Conservation (phyloP, 2,797 vertebrate genomes). For the Leuciscus waleckii region DNA sequence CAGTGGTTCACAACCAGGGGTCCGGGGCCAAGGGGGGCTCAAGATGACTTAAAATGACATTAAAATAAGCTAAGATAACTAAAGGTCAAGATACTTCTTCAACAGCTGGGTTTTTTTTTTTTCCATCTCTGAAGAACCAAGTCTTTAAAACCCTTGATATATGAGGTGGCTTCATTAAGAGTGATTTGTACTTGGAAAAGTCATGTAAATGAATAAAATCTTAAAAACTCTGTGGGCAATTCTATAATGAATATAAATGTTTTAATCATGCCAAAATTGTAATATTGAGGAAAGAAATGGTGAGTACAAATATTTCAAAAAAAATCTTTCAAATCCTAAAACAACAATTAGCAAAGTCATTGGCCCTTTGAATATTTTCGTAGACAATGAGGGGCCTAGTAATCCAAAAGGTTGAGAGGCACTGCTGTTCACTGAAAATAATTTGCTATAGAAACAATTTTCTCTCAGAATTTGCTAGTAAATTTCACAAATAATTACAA, state of each 20-base stretch:
- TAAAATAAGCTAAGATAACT: background rate
- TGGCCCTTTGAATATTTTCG: background rate
- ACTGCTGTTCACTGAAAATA: background rate
- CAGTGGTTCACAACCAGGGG: background rate
- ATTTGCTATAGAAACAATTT: background rate
- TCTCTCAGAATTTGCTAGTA: background rate
- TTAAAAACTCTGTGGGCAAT: background rate
- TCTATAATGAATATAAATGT: background rate
- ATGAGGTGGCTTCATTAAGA: background rate
- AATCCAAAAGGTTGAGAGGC: background rate
- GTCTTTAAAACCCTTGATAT: background rate
- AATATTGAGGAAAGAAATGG: background rate
- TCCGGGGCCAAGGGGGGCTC: background rate
- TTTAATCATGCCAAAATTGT: background rate
- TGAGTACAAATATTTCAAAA: background rate
- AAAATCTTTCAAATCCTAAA: background rate
- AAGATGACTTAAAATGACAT: background rate
- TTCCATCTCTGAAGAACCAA: background rate
- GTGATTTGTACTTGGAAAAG: background rate
- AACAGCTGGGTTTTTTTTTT: background rate
- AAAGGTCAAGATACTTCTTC: background rate
- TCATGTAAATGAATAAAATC: background rate
- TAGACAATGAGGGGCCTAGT: background rate
- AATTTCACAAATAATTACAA: background rate
- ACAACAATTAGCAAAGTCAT: background rate